Conservation (phyloP, 2,888 invertebrate genomes). For the Eutolmus rufibarbis region DNA sequence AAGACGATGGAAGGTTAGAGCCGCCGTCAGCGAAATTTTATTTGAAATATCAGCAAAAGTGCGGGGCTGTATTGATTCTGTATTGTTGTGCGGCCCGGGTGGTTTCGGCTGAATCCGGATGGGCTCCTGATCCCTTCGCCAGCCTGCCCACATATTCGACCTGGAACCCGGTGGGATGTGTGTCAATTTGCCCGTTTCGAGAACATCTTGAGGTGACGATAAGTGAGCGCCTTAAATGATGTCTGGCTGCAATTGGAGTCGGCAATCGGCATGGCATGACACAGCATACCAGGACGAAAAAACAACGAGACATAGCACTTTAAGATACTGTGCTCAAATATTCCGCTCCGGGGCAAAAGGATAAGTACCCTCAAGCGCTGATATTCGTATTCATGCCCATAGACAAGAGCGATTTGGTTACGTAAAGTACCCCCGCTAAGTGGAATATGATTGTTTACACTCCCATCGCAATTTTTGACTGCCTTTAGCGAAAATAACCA, state of each 20-base stretch:
- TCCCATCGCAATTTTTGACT: neutral
- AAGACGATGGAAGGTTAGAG: neutral
- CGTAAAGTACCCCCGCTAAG: neutral
- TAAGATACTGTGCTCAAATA: neutral
- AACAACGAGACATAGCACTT: neutral
- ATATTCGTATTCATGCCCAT: neutral
- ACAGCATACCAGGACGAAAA: neutral
- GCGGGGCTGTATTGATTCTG: conserved; percentile 40
- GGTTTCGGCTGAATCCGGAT: neutral
- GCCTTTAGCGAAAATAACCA: neutral
- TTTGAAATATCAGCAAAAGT: conserved; percentile 53
- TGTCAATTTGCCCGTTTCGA: conserved; percentile 16
- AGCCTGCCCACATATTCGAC: conserved; percentile 23
- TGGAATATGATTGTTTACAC: neutral
- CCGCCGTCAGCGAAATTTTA: conserved; percentile 52
- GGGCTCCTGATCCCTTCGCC: neutral
- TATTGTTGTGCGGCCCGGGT: conserved; percentile 14
- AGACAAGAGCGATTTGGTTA: neutral
- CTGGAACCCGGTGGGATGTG: conserved; percentile 6
- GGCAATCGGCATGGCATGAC: neutral
- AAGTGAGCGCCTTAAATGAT: conserved; percentile 23
- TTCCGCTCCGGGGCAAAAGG: neutral
- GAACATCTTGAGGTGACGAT: conserved; percentile 34
- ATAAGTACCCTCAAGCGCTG: neutral
- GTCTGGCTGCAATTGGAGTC: conserved; percentile 21